phyloP scores from a whole-genome alignment of 2,797 vertebrate genomes.

The Neosalanx taihuensis region DNA sequence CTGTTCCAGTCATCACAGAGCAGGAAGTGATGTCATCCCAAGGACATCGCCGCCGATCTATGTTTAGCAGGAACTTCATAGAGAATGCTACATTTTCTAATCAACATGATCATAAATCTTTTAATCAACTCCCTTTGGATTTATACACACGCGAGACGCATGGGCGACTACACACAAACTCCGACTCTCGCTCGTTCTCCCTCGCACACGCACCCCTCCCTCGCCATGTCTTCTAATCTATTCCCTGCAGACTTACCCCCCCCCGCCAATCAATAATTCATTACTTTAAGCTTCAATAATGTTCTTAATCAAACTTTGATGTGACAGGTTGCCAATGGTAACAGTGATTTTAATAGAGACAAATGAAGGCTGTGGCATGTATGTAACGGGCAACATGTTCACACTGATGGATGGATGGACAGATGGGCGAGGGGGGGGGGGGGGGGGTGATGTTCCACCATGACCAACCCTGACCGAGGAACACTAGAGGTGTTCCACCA shows the following conservation, averaged over 20 bases:
- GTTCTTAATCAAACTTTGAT: conserved; percentile 62
- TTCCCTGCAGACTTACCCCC: conserved; percentile 51
- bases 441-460: no score
- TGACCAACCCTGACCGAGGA: no score
- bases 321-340: conserved; percentile 29
- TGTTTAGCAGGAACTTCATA: background rate
- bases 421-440: no score
- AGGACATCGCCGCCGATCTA: background rate
- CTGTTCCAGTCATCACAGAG: background rate
- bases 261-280: conserved; percentile 61
- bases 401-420: background rate
- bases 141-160: background rate
- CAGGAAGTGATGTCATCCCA: background rate
- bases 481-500: no score
- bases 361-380: conserved; percentile 30
- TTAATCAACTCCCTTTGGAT: background rate
- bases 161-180: conserved; percentile 11
- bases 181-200: background rate
- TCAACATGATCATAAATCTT: background rate
- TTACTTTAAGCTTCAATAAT: conserved; percentile 57
- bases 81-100: background rate
- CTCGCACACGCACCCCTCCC: conserved; percentile 28
- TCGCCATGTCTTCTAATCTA: conserved; percentile 36
- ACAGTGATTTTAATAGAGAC: conserved; percentile 41
- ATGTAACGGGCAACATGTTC: background rate